Evolutionary conservation across 2,113 vertebrate species (phyloP).

Genomic region (Ctenodactylus gundi): DNA sequence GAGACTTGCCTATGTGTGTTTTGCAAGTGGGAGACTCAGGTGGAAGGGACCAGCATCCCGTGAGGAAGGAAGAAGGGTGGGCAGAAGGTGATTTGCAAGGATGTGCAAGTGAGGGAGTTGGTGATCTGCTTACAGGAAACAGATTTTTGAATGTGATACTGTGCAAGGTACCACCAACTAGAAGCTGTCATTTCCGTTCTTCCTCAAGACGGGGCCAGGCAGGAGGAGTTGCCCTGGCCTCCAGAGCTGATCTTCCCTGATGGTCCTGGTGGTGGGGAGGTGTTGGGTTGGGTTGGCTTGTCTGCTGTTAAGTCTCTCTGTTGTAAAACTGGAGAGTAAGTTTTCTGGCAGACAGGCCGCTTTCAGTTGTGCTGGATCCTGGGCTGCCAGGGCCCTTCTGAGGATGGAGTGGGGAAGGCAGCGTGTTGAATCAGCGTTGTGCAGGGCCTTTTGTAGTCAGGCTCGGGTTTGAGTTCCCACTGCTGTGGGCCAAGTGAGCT

Average conservation of each 20-base stretch:
- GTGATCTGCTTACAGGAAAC: background rate
- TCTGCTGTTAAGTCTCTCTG: background rate
- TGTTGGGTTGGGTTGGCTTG: background rate
- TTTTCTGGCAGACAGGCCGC: background rate
- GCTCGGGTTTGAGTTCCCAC: background rate
- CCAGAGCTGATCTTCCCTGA: background rate
- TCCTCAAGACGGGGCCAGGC: background rate
- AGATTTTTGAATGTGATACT: background rate
- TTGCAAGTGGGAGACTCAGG: background rate
- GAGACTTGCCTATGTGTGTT: background rate
- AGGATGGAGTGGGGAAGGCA: background rate
- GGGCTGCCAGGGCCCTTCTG: background rate
- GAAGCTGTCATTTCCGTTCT: background rate
- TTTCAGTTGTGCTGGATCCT: background rate
- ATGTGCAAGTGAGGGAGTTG: background rate
- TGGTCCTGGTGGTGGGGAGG: background rate
- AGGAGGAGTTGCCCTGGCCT: background rate
- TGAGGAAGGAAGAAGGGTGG: too few relatives aligned
- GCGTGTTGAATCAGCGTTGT: background rate
- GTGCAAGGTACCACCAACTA: background rate
- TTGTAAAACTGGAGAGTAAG: background rate
- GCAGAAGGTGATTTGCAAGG: background rate
- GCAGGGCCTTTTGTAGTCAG: background rate
- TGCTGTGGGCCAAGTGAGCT: background rate
- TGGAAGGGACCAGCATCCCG: background rate